Evolutionary conservation across 2,113 vertebrate species (phyloP), one percentile per base, ranked within the genome.

Genomic region (Oreotrochilus melanogaster): DNA sequence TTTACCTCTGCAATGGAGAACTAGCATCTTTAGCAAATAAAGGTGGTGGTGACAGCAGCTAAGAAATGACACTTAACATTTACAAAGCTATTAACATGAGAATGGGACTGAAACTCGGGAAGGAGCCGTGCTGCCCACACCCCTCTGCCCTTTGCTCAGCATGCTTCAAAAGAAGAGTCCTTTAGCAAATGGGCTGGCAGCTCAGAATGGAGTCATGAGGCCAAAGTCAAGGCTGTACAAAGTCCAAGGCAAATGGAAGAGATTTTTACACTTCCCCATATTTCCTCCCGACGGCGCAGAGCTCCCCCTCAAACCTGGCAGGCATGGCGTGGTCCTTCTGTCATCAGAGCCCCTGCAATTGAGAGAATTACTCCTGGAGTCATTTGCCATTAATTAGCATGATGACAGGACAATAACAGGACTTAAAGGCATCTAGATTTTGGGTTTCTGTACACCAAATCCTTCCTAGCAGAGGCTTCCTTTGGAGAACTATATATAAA

Each of bases 171-270:
- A 81, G 71, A 50, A 65, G 88, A 93, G 78, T 97, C 89, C 95
- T 88, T 43, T 58, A 89, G 86, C 92, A 73, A 51, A 76, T 1
- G 79, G 91, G 94, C 88, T 66, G 95, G 78, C 89, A 92, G 93
- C 90, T 94, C 88, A 73, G 66, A 24, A 19, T 54, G 95, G 87
- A 92, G 74, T 33, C 83, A 31, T 18, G 74, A 88, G 80, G 45
- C 86, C 88, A 67, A 31, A 92, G 94, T 93, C 95, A 86, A 91
- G 94, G 92, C 94, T 95, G 92, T 95, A 92, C 92, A 93, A 92
- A 86, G 92, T 97, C 95, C 94, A 65, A 88, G 92, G 88, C 86
- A 88, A 89, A 72, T 9, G 78, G 95, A 86, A 91, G 96, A 61
- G 90, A 65, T 86, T 97, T 97, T 94, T 88, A 96, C 94, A 95